Conservation (phyloP, 2,888 invertebrate genomes). For the Charanyca ferruginea region DNA sequence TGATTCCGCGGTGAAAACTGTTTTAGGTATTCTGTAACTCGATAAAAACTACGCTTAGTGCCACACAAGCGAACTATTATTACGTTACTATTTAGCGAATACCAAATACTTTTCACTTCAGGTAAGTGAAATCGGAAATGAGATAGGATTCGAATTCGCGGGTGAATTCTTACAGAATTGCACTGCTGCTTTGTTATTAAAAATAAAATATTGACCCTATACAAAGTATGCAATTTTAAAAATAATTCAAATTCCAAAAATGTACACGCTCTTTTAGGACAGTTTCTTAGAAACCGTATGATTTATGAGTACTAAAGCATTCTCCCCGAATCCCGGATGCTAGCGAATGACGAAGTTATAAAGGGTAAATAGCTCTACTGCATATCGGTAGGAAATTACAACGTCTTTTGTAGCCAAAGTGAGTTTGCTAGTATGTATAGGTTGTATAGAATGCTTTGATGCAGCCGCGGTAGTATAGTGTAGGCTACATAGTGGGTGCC, state of each 20-base stretch:
- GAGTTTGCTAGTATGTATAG: conserved; percentile 10
- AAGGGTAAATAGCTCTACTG: conserved; percentile 43
- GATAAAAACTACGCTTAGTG: too few species aligned
- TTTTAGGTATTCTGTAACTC: too few species aligned
- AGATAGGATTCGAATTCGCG: too few species aligned
- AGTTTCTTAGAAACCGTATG: conserved; percentile 36
- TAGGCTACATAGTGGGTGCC: not conserved
- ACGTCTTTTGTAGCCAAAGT: conserved; percentile 25
- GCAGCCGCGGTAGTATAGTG: not conserved
- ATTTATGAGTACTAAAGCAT: conserved; percentile 48
- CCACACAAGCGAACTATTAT: too few species aligned
- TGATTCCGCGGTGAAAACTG: too few species aligned
- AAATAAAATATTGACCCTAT: not conserved
- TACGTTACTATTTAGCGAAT: too few species aligned
- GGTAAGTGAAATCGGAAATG: too few species aligned
- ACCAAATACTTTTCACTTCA: too few species aligned
- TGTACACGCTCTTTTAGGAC: not conserved
- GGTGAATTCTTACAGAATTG: too few species aligned
- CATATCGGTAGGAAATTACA: conserved; percentile 50
- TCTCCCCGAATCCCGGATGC: conserved; percentile 30
- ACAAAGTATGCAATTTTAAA: not conserved
- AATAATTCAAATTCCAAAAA: conserved; percentile 7
- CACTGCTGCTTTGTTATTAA: not conserved
- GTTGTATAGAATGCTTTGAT: conserved; percentile 11
- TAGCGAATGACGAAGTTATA: conserved; percentile 32